Evolutionary conservation across 2,888 invertebrate species (phyloP), one percentile per base, ranked within the genome.

Genomic region (Rhingia rostrata): DNA sequence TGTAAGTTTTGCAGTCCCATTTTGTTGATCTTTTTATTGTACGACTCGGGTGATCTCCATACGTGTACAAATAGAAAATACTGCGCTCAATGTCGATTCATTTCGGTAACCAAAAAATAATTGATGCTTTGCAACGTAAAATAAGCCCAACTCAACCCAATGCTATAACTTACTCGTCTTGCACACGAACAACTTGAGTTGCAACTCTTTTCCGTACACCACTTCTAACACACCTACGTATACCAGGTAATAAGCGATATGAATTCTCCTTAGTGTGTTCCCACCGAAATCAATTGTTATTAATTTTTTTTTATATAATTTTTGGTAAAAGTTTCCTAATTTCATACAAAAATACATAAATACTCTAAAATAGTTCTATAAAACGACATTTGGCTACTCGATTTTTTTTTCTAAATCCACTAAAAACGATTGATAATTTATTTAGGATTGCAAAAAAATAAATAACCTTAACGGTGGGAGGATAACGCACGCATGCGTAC

Each of bases 241-340:
- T 30, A 63, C 30, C 30, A 39, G 4, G 22, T 49, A 39, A 22
- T 9, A 14, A 9, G 9, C 10, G 61, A 61, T 2, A 45, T 47
- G 47, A 45, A 61, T n/a, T 60, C 39, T 22, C 30, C 4, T 22
- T 5, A 37, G 39, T 49, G 10, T 49, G 49, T n/a, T 47, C 49
- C 47, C 47, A 63, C 47, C 61, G 61, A 32, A 45, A 60, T 45
- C 35, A 35, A 49, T 49, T n/a, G 12, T 35, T 35, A 3, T 35
- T 61, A 12, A 60, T 47, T 45, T 45, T 14, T 9, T 22, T 30
- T 9, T 2, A 12, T 33, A 53, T 22, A 33, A 12, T 43, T 60
- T 60, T 60, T 33, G 41, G 58, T 12, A 60, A 60, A 60, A 12
- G 7, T 35, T 61, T 45, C n/a, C 45, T 61, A 61, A 61, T 61